Conservation (phyloP, 2,888 invertebrate genomes). For the Torymus aiolomorphi region DNA sequence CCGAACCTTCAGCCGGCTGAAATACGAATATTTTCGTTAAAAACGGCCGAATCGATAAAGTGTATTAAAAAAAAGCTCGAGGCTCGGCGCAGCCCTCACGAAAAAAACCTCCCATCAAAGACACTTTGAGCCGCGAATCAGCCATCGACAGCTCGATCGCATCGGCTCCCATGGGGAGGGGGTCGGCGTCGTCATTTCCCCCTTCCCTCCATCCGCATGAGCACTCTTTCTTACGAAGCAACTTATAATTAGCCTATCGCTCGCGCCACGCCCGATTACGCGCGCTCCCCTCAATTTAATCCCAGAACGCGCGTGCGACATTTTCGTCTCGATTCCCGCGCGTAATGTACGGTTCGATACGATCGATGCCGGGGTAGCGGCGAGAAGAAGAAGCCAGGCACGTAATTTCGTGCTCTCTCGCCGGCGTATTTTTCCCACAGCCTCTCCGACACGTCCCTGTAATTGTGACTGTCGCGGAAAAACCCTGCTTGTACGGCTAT, state of each 20-base stretch:
- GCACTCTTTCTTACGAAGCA: conserved; percentile 15
- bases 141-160: too few relatives aligned
- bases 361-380: conserved; percentile 30
- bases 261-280: conserved; percentile 67
- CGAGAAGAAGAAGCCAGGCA: not conserved
- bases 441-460: not conserved
- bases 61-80: too few relatives aligned
- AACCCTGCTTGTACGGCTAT: too few relatives aligned
- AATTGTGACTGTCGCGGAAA: too few relatives aligned
- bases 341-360: not conserved
- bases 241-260: conserved; percentile 64
- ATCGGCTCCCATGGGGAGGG: too few relatives aligned
- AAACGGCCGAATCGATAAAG: too few relatives aligned
- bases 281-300: conserved; percentile 61
- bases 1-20: too few relatives aligned
- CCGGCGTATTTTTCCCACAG: not conserved
- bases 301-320: conserved; percentile 33
- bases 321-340: conserved; percentile 31
- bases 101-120: not conserved
- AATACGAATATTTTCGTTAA: too few relatives aligned
- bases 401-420: conserved; percentile 23
- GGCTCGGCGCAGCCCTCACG: too few relatives aligned
- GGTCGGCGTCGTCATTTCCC: too few relatives aligned
- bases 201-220: not conserved
- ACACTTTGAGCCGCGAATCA: conserved; percentile 34